phyloP scores from a whole-genome alignment of 2,888 invertebrate genomes.

The Netelia fuscicornis region DNA sequence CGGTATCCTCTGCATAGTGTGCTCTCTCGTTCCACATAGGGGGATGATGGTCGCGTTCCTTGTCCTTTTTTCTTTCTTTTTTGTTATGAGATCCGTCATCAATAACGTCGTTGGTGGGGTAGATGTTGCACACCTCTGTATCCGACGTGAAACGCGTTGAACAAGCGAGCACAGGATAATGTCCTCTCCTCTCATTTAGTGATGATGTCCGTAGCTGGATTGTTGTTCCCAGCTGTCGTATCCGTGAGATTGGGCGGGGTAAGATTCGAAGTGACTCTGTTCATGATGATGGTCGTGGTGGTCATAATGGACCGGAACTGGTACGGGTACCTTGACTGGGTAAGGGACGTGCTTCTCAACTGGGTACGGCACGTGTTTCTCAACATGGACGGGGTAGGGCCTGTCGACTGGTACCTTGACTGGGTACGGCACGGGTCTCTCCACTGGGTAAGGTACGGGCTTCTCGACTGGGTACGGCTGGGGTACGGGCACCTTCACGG shows the following conservation, averaged over 20 bases:
- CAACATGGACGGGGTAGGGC: conserved; percentile 87
- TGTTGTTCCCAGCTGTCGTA: conserved; percentile 53
- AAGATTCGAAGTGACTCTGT: conserved; percentile 69
- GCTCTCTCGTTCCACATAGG: conserved; percentile 37
- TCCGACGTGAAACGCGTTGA: conserved; percentile 72
- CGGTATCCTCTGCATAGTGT: conserved; percentile 31
- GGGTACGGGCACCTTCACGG: conserved; percentile 90
- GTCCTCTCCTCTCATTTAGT: conserved; percentile 22
- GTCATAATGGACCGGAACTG: conserved; percentile 86
- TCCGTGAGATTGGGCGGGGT: conserved; percentile 58
- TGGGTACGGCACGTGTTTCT: conserved; percentile 86
- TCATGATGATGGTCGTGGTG: conserved; percentile 85
- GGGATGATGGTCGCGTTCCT: conserved; percentile 23
- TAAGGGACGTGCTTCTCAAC: conserved; percentile 88
- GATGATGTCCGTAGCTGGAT: conserved; percentile 62
- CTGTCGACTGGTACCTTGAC: conserved; percentile 89
- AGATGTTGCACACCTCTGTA: conserved; percentile 57
- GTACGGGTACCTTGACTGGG: conserved; percentile 89
- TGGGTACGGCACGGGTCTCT: conserved; percentile 88
- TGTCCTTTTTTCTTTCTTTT: background rate
- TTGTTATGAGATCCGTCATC: conserved; percentile 58
- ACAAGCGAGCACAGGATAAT: conserved; percentile 30
- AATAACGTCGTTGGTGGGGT: conserved; percentile 20
- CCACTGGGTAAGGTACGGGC: conserved; percentile 87
- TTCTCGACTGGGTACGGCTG: conserved; percentile 89